phyloP scores from a whole-genome alignment of 1,140 invertebrate species.

The Microplitis demolitor region DNA sequence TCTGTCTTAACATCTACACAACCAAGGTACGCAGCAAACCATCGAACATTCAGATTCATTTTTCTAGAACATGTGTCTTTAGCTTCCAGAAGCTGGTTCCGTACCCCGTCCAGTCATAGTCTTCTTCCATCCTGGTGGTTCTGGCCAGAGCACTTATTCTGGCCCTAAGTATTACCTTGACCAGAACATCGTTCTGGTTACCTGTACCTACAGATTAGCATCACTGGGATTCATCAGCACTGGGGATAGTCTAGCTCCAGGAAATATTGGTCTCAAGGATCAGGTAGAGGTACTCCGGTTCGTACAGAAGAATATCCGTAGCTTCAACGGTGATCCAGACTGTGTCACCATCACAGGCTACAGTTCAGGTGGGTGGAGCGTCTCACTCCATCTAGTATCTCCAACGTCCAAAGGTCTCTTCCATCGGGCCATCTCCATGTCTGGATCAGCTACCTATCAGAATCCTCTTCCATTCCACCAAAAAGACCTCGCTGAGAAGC shows the following conservation, averaged over 20 bases:
- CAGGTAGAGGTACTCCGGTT: slow-evolving; percentile 75
- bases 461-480: slow-evolving; percentile 64
- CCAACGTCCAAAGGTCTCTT: slow-evolving; percentile 74
- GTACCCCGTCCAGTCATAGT: slow-evolving; percentile 61
- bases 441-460: slow-evolving; percentile 69
- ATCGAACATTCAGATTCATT: too few species aligned
- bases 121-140: slow-evolving; percentile 64
- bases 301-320: slow-evolving; percentile 73
- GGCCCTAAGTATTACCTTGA: slow-evolving; percentile 69
- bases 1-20: slow-evolving; percentile 71
- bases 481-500: slow-evolving; percentile 67
- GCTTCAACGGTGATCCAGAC: slow-evolving; percentile 77
- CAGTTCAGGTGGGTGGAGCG: slow-evolving; percentile 71
- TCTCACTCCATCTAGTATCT: slow-evolving; percentile 72
- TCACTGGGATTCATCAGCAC: slow-evolving; percentile 71
- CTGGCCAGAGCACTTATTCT: slow-evolving; percentile 58
- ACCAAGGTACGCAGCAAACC: slow-evolving; percentile 43
- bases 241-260: slow-evolving; percentile 67
- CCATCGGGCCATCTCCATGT: slow-evolving; percentile 72
- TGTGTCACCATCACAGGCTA: slow-evolving; percentile 73
- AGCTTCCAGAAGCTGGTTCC: not conserved
- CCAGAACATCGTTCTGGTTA: slow-evolving; percentile 68
- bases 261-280: slow-evolving; percentile 79
- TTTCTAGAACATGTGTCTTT: too few species aligned
- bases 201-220: slow-evolving; percentile 72